phyloP scores from a whole-genome alignment of 1,140 invertebrate species.

The Philotrypesis tridentata region DNA sequence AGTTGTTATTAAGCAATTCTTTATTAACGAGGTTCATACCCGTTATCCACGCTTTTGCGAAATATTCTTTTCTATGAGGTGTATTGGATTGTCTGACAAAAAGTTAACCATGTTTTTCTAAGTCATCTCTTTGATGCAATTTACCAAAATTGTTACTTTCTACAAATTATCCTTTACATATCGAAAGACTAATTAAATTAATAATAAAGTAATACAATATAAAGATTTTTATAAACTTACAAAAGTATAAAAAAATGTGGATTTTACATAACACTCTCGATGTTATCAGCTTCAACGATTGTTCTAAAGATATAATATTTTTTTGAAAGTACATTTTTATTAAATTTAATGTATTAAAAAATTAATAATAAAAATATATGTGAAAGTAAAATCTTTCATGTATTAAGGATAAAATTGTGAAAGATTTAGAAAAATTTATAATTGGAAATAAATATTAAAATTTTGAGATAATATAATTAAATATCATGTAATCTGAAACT shows the following conservation, averaged over 20 bases:
- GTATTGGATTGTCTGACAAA: not conserved
- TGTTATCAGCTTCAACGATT: conserved; percentile 18
- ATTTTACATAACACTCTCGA: conserved; percentile 17
- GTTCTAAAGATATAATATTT: not conserved
- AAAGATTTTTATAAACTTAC: conserved; percentile 37
- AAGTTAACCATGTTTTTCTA: not conserved
- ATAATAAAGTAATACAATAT: conserved; percentile 13
- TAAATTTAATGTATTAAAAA: conserved; percentile 13
- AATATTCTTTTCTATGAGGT: not conserved
- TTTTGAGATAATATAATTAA: not conserved
- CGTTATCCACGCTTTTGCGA: not conserved
- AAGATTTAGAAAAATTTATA: not conserved
- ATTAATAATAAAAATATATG: not conserved
- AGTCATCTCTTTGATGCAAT: conserved; percentile 9
- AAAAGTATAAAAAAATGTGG: conserved; percentile 13
- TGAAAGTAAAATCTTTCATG: not conserved
- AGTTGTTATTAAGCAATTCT: not conserved
- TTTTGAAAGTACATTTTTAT: conserved; percentile 27
- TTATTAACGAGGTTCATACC: not conserved
- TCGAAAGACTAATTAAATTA: conserved; percentile 43
- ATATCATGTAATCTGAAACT: not conserved
- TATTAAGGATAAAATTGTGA: not conserved
- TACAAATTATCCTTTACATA: conserved; percentile 46
- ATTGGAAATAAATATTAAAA: not conserved
- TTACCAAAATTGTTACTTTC: conserved; percentile 25